Evolutionary conservation across 2,888 invertebrate species (phyloP), one percentile per base, ranked within the genome.

Genomic region (Ceraclea dissimilis): DNA sequence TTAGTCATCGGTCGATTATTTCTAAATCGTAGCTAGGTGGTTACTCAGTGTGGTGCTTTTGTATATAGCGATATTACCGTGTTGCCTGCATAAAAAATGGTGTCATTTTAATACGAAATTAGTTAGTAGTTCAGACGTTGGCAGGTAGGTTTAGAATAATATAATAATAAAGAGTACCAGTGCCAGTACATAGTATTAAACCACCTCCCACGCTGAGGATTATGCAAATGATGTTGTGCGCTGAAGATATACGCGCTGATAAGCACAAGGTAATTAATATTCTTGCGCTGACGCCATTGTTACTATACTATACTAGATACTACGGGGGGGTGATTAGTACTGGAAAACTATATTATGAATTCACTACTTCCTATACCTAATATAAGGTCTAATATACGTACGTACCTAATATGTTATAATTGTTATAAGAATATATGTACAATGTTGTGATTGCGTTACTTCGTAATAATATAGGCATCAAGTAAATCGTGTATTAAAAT

Each of bases 191-290:
- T 8, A 8, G 33, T 8, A 11, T 47, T 16, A 17, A 5, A 48
- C 20, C 18, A 22, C 52, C 56, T 56, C 53, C 59, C 59, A 56
- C 56, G 55, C 52, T 34, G 52, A 31, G 61, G 61, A 61, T 61
- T 61, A 61, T 61, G 61, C 52, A 56, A 61, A 61, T 61, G 51
- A 49, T 56, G 54, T 58, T 56, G 56, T 56, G 56, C 56, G 20
- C 26, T 47, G 43, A 53, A 59, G 56, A 57, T 61, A 58, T 59
- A 61, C 58, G 57, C 58, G 61, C 52, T 52, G 61, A 61, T 61
- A 61, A 39, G 49, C 56, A 48, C 48, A 33, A 48, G 48, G 57
- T 60, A 60, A 60, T 60, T 58, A 60, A 60, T 60, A 58, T 60
- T 60, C 60, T 58, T 51, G 57, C 46, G 58, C 56, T 55, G 49